Conservation (phyloP, 2,797 vertebrate species). For the Pitangus sulphuratus region DNA sequence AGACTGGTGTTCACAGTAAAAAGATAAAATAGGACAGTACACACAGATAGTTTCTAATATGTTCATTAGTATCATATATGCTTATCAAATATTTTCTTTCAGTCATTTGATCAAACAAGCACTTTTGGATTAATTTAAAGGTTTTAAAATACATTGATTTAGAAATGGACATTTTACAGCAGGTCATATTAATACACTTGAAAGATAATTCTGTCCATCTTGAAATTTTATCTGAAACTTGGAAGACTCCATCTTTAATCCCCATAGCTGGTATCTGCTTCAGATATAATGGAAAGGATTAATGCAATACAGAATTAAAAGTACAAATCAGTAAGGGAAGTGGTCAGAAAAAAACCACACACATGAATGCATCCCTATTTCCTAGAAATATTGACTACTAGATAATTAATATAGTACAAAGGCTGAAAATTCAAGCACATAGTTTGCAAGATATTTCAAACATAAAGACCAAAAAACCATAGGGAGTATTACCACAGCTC, state of each 20-base stretch:
- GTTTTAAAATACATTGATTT: not conserved
- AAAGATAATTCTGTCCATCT: not conserved
- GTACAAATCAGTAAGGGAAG: not conserved
- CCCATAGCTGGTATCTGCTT: not conserved
- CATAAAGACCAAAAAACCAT: not conserved
- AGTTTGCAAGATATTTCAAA: not conserved
- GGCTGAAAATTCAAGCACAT: not conserved
- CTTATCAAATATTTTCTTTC: not conserved
- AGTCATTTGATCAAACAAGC: not conserved
- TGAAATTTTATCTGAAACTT: not conserved
- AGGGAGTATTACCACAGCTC: not conserved
- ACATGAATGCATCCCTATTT: not conserved
- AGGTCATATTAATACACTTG: not conserved
- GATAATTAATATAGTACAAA: not conserved
- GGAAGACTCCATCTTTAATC: not conserved
- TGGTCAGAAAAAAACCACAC: not conserved
- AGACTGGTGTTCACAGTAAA: not conserved
- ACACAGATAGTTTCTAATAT: not conserved
- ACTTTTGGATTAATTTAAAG: not conserved
- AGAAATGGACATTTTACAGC: not conserved
- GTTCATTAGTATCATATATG: not conserved
- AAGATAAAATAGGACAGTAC: not conserved
- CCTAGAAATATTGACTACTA: not conserved
- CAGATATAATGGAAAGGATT: not conserved
- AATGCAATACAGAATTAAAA: not conserved